These are phyloP conservation scores for Samia ricini DNA, from an alignment of 1,140 invertebrate genomes.

Conservation along the genomic window DNA sequence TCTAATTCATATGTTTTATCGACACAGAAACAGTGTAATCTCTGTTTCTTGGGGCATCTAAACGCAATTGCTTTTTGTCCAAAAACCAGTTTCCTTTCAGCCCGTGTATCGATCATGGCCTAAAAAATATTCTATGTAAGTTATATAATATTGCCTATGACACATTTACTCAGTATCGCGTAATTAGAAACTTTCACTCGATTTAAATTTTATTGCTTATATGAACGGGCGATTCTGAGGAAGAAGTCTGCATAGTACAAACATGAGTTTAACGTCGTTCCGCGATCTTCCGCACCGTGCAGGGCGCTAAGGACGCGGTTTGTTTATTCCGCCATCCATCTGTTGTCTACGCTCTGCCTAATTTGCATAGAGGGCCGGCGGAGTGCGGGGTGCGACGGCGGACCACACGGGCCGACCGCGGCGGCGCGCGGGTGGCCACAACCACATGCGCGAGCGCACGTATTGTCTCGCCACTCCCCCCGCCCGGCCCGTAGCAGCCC, in stretches of 20 bases:
- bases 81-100: constrained; percentile 25
- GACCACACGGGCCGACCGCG: constrained; percentile 65
- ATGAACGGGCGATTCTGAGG: not conserved
- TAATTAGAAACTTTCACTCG: not conserved
- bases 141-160: too few relatives aligned
- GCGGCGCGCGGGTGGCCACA: constrained; percentile 67
- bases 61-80: constrained; percentile 29
- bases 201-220: not conserved
- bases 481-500: constrained; percentile 27
- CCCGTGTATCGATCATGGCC: constrained; percentile 33
- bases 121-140: constrained; percentile 10
- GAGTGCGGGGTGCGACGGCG: constrained; percentile 34
- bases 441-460: constrained; percentile 65
- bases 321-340: constrained; percentile 76
- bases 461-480: constrained; percentile 35
- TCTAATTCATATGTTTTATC: constrained; percentile 26
- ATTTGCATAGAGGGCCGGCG: constrained; percentile 71
- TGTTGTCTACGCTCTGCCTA: constrained; percentile 73
- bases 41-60: constrained; percentile 13
- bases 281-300: not conserved
- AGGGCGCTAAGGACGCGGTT: constrained; percentile 62
- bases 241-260: not conserved
- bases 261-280: not conserved
- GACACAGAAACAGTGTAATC: constrained; percentile 7
- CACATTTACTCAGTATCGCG: too few relatives aligned